These are phyloP conservation scores for Nannoperca obscura DNA, from an alignment of 2,797 vertebrate species.

Conservation along the genomic window DNA sequence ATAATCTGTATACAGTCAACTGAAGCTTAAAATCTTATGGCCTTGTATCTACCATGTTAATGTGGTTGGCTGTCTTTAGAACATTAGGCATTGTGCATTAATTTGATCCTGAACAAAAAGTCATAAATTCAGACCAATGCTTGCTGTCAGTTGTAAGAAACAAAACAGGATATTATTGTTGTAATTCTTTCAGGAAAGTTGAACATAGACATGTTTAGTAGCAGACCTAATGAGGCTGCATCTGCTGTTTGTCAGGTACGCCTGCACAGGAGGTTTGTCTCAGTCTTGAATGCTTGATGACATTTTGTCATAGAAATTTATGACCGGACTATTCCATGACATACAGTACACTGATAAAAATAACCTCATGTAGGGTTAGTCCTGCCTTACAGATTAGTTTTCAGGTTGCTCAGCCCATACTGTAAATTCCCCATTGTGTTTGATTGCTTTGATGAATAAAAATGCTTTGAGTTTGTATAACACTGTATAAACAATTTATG, in stretches of 20 bases:
- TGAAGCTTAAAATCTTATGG: too few relatives aligned
- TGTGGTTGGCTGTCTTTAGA: background rate
- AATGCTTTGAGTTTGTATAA: slow-evolving; percentile 10
- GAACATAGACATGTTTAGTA: slow-evolving; percentile 22
- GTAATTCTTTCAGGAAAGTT: background rate
- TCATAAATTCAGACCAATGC: background rate
- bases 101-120: background rate
- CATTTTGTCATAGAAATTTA: slow-evolving; percentile 32
- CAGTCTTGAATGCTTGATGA: slow-evolving; percentile 4
- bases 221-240: slow-evolving; percentile 11
- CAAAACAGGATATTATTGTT: background rate
- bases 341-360: slow-evolving; percentile 5
- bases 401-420: slow-evolving; percentile 7
- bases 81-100: background rate
- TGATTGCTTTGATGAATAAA: slow-evolving; percentile 25
- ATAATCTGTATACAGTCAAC: background rate
- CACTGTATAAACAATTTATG: slow-evolving; percentile 8
- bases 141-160: background rate
- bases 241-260: slow-evolving; percentile 30
- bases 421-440: slow-evolving; percentile 38
- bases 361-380: background rate
- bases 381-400: slow-evolving; percentile 22
- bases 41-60: background rate
- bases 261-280: slow-evolving; percentile 11
- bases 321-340: slow-evolving; percentile 4